Percentiles rank a stretch among this genome's conserved stretches.
Evolutionary conservation across 2,113 vertebrate genomes (phyloP).

Genomic region (Crocuta crocuta): DNA sequence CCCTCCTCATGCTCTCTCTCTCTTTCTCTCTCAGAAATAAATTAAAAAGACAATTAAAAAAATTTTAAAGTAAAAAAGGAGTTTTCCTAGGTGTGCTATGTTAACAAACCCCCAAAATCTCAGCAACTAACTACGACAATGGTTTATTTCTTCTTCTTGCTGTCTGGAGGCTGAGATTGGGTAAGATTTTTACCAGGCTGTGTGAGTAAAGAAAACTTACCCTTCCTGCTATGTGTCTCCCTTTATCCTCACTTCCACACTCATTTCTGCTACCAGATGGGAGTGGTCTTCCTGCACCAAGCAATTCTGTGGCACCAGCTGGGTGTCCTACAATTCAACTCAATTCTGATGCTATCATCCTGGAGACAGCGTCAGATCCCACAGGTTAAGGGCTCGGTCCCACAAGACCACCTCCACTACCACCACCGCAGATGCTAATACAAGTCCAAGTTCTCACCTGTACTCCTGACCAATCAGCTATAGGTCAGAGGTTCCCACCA

Average conservation of each 20-base stretch:
- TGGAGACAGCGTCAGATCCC: background rate
- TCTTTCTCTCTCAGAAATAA: no score
- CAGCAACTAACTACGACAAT: background rate
- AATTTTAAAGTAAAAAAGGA: background rate
- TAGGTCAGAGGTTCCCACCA: background rate
- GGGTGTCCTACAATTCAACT: background rate
- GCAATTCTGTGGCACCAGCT: background rate
- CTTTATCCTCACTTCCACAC: background rate
- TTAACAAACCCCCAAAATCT: background rate
- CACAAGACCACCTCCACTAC: background rate
- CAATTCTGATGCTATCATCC: background rate
- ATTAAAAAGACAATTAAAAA: no score
- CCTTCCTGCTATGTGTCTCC: background rate
- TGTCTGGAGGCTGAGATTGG: background rate
- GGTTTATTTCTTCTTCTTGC: background rate
- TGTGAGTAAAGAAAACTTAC: background rate
- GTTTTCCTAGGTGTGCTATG: background rate
- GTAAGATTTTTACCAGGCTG: background rate
- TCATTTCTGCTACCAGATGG: background rate
- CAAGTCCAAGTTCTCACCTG: background rate
- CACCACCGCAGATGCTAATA: background rate
- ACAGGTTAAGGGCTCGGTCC: background rate
- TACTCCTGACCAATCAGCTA: background rate
- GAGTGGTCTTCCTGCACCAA: background rate
- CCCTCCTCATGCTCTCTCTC: no score